These are phyloP conservation scores for Papilio glaucus DNA, from an alignment of 1,140 invertebrate genomes.

Conservation along the genomic window DNA sequence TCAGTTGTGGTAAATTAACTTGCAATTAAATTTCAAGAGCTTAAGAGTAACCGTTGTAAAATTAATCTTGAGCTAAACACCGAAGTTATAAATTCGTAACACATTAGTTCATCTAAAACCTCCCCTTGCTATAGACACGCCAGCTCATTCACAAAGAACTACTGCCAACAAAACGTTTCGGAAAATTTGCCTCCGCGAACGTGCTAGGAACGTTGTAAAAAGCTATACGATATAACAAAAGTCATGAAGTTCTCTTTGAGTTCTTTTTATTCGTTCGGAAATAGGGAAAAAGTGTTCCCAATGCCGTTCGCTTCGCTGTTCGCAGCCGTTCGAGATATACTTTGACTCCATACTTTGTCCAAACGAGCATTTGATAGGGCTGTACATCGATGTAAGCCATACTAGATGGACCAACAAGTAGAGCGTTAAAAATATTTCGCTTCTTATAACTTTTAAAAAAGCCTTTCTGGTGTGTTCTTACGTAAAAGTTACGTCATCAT, in stretches of 20 bases:
- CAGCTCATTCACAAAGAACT: slow-evolving; percentile 49
- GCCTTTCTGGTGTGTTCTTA: too few relatives aligned
- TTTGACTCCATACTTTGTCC: slow-evolving; percentile 72
- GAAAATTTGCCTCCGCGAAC: slow-evolving; percentile 55
- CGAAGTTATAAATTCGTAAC: slow-evolving; percentile 41
- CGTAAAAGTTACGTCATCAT: too few relatives aligned
- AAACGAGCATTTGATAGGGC: slow-evolving; percentile 79
- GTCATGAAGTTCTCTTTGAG: slow-evolving; percentile 73
- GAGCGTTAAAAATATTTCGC: not conserved
- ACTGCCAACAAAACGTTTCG: slow-evolving; percentile 51
- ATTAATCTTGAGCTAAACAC: not conserved
- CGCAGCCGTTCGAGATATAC: slow-evolving; percentile 64
- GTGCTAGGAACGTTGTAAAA: slow-evolving; percentile 54
- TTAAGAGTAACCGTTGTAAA: slow-evolving; percentile 50
- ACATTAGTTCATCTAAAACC: slow-evolving; percentile 58
- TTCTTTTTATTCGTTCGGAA: slow-evolving; percentile 75
- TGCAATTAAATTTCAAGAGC: slow-evolving; percentile 38
- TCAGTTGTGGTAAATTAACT: slow-evolving; percentile 8
- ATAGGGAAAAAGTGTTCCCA: slow-evolving; percentile 77
- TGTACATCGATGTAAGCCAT: slow-evolving; percentile 44
- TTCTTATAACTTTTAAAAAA: too few relatives aligned
- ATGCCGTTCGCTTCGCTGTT: slow-evolving; percentile 65
- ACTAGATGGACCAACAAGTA: slow-evolving; percentile 48
- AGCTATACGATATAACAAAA: slow-evolving; percentile 71
- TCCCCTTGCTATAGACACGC: slow-evolving; percentile 51